Percentiles rank a stretch among this genome's conserved stretches.
Conservation (phyloP, 2,113 vertebrate species). For the Gymnocephalus cernua region DNA sequence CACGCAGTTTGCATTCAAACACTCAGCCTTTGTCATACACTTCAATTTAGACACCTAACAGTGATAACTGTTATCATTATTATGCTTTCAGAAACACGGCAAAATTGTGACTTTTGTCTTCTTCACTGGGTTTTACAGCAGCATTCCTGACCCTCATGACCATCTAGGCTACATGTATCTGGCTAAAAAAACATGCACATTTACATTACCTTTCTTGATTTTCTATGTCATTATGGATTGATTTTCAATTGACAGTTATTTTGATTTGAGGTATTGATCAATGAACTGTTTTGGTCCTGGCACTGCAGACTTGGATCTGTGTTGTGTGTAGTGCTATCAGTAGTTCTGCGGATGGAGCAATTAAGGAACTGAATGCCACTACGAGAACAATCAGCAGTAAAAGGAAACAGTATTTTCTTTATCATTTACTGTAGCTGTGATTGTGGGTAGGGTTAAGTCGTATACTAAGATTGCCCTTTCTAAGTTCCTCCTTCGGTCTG, state of each 20-base stretch:
- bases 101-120: no score
- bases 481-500: conserved; percentile 39
- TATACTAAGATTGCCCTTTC: neutral
- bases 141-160: no score
- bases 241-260: neutral
- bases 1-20: neutral
- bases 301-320: neutral
- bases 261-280: neutral
- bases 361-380: no score
- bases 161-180: no score
- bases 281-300: no score
- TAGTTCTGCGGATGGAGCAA: neutral
- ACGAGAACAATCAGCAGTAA: neutral
- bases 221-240: neutral
- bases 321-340: neutral
- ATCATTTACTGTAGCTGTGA: neutral
- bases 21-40: no score
- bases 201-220: no score
- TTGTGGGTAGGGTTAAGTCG: neutral
- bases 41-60: no score
- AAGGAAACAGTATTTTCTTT: neutral
- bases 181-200: no score
- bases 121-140: no score
- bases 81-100: no score
- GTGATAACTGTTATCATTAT: no score